Evolutionary conservation across 2,113 vertebrate genomes (phyloP).

Genomic region (Toxostoma redivivum): DNA sequence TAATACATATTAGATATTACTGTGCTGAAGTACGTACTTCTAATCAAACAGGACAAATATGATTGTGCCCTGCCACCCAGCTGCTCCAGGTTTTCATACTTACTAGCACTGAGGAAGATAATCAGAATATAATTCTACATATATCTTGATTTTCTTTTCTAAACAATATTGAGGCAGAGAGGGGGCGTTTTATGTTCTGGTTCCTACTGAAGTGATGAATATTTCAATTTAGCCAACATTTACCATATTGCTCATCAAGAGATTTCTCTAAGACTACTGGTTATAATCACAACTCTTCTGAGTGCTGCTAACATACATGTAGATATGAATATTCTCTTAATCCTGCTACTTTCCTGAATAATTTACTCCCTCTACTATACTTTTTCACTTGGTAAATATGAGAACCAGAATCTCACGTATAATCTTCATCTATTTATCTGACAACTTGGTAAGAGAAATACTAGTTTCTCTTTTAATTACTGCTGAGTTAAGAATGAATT

Average conservation of each 20-base stretch:
- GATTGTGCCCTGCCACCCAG: fast-evolving
- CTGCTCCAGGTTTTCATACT: not conserved
- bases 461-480: not conserved
- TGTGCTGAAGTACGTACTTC: not conserved
- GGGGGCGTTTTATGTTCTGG: not conserved
- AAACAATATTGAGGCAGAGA: not conserved
- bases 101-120: not conserved
- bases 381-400: not conserved
- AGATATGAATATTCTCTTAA: not conserved
- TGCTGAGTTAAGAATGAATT: not conserved
- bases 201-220: not conserved
- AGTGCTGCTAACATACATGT: not conserved
- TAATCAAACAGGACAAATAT: not conserved
- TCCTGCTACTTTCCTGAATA: not conserved
- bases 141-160: not conserved
- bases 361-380: not conserved
- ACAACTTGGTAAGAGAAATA: not conserved
- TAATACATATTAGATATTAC: not conserved
- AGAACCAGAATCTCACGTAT: not conserved
- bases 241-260: not conserved
- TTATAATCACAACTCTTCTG: not conserved
- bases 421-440: not conserved
- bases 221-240: not conserved
- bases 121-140: not conserved
- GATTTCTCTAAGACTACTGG: not conserved